Percentiles rank a stretch among this genome's conserved stretches.
These are phyloP conservation scores for Spizaetus ornatus DNA, from an alignment of 2,113 vertebrate species.

Conservation along the genomic window DNA sequence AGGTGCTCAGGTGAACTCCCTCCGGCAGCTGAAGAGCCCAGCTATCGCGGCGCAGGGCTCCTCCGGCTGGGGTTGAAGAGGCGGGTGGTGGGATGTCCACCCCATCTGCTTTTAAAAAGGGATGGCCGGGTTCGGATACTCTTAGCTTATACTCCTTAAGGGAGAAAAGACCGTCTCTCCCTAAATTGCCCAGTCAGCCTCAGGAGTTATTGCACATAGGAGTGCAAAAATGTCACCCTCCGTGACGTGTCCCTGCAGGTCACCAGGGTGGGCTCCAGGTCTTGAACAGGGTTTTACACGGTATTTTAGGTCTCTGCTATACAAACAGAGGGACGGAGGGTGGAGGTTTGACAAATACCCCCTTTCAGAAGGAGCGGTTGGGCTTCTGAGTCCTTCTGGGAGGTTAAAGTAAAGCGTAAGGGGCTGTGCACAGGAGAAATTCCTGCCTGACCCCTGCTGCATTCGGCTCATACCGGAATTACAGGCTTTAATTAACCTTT, in stretches of 20 bases:
- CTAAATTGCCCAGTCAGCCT: background rate
- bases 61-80: too few species aligned
- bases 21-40: background rate
- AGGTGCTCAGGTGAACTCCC: background rate
- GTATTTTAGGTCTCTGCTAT: background rate
- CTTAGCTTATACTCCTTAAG: background rate
- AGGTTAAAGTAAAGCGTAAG: background rate
- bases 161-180: background rate
- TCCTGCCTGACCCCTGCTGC: background rate
- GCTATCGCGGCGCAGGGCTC: accelerated
- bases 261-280: background rate
- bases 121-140: accelerated
- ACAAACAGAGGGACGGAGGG: background rate
- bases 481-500: conserved; percentile 4
- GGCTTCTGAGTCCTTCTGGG: background rate
- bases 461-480: background rate
- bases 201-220: accelerated
- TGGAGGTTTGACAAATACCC: background rate
- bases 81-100: background rate
- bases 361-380: background rate
- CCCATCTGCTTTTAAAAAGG: background rate
- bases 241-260: background rate
- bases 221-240: background rate
- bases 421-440: background rate
- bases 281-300: accelerated